A percentile compares a stretch with the other conserved stretches of the same genome.
Evolutionary conservation across 2,888 invertebrate genomes (phyloP).

Genomic region (Lordiphosa fenestrarum): DNA sequence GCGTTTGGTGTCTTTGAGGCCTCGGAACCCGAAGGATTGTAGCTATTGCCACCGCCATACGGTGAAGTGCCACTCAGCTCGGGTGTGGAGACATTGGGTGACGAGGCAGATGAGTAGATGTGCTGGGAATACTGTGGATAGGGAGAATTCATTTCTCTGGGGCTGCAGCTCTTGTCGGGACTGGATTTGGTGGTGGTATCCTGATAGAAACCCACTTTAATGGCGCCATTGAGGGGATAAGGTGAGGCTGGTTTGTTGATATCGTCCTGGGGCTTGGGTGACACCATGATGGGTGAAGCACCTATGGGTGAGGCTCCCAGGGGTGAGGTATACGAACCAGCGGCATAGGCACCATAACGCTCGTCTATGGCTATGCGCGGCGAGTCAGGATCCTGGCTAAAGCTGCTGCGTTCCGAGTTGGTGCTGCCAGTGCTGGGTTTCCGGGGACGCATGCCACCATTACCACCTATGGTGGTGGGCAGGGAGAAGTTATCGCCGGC

Average conservation of each 20-base stretch:
- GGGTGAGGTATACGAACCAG: constrained; percentile 87
- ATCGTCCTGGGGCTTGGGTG: constrained; percentile 86
- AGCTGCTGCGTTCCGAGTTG: constrained; percentile 88
- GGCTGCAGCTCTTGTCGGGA: constrained; percentile 91
- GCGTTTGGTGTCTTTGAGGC: constrained; percentile 77
- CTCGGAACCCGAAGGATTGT: constrained; percentile 78
- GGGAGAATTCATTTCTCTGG: constrained; percentile 86
- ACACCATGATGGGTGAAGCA: constrained; percentile 87
- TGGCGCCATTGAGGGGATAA: constrained; percentile 90
- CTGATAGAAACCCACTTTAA: constrained; percentile 93
- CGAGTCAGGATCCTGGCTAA: constrained; percentile 88
- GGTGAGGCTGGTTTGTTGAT: constrained; percentile 82
- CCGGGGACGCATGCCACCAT: constrained; percentile 82
- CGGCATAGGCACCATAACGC: constrained; percentile 84
- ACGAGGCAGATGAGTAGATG: constrained; percentile 83
- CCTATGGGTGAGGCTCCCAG: constrained; percentile 82
- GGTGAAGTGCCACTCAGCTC: constrained; percentile 78
- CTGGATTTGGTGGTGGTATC: constrained; percentile 92
- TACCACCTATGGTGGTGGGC: constrained; percentile 42
- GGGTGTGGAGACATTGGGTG: constrained; percentile 82
- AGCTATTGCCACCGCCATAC: constrained; percentile 78
- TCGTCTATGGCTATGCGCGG: constrained; percentile 85
- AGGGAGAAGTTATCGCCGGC: constrained; percentile 74
- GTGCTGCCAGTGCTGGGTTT: constrained; percentile 90
- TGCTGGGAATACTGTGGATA: constrained; percentile 83